Percentiles rank a stretch among this genome's conserved stretches.
These are phyloP conservation scores for Mallotus villosus DNA, from an alignment of 2,797 vertebrate species.

Conservation along the genomic window DNA sequence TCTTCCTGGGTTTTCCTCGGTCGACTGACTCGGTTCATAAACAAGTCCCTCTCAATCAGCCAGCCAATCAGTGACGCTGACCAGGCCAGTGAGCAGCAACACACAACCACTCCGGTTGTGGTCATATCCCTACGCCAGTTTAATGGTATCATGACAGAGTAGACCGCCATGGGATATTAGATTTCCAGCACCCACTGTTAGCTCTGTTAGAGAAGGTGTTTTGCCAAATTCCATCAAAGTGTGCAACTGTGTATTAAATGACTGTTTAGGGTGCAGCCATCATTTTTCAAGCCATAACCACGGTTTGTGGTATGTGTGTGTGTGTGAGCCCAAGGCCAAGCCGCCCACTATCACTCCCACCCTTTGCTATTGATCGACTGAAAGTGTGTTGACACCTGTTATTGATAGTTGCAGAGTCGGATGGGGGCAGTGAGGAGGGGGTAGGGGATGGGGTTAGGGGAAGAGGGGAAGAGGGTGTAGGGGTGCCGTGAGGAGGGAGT, in stretches of 20 bases:
- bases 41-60: slow-evolving; percentile 68
- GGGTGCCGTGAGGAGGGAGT: no score
- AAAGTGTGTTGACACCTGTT: slow-evolving; percentile 47
- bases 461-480: no score
- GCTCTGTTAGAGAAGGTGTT: slow-evolving; percentile 67
- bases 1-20: no score
- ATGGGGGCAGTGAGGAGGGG: slow-evolving; percentile 25
- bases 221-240: slow-evolving; percentile 76
- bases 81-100: slow-evolving; percentile 78
- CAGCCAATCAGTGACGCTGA: slow-evolving; percentile 73
- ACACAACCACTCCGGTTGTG: slow-evolving; percentile 68
- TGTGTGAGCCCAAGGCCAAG: slow-evolving; percentile 39
- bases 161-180: slow-evolving; percentile 66
- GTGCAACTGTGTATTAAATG: slow-evolving; percentile 75
- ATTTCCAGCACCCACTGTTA: slow-evolving; percentile 71
- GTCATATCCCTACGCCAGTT: slow-evolving; percentile 69
- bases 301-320: slow-evolving; percentile 8
- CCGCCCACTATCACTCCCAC: slow-evolving; percentile 45
- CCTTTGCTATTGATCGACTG: slow-evolving; percentile 61
- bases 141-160: slow-evolving; percentile 64
- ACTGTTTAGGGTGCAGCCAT: slow-evolving; percentile 64
- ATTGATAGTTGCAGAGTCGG: slow-evolving; percentile 39
- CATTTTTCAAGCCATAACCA: slow-evolving; percentile 70
- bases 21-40: neutral
- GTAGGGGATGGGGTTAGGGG: no score